Conservation (phyloP, 2,797 vertebrate genomes). For the Phoebastria nigripes region DNA sequence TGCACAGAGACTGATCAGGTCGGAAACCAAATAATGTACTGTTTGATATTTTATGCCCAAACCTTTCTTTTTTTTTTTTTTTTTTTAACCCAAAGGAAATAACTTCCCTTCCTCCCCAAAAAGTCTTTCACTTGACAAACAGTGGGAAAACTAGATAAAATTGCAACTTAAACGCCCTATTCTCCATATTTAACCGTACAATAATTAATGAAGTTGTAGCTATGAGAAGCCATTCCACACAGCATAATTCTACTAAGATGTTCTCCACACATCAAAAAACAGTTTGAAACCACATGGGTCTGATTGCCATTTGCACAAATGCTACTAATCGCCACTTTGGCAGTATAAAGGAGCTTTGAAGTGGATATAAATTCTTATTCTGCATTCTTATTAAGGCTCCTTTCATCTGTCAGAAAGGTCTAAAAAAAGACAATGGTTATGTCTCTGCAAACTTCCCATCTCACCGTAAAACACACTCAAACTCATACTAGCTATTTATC, state of each 20-base stretch:
- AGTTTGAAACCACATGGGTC: not conserved
- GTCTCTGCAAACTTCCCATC: not conserved
- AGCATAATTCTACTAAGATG: not conserved
- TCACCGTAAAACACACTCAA: not conserved
- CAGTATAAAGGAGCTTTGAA: constrained; percentile 26
- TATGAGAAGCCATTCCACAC: not conserved
- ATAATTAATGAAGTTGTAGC: not conserved
- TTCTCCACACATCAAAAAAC: not conserved
- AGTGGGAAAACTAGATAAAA: not conserved
- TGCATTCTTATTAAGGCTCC: not conserved
- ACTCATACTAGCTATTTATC: not conserved
- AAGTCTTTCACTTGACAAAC: not conserved
- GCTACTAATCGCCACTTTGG: not conserved
- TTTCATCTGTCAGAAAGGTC: constrained; percentile 4
- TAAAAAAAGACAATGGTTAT: not conserved
- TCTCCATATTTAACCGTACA: not conserved
- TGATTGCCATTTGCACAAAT: constrained; percentile 9
- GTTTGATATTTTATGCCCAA: not conserved
- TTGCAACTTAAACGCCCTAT: not conserved
- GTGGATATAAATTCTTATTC: constrained; percentile 18
- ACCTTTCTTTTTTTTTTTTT: not conserved
- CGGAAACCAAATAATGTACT: not conserved
- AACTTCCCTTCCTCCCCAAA: not conserved
- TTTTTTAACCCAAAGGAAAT: not conserved
- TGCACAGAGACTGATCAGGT: not conserved